Evolutionary conservation across 2,888 invertebrate genomes (phyloP), one percentile per base, ranked within the genome.

Genomic region (Drosophila macrospina): DNA sequence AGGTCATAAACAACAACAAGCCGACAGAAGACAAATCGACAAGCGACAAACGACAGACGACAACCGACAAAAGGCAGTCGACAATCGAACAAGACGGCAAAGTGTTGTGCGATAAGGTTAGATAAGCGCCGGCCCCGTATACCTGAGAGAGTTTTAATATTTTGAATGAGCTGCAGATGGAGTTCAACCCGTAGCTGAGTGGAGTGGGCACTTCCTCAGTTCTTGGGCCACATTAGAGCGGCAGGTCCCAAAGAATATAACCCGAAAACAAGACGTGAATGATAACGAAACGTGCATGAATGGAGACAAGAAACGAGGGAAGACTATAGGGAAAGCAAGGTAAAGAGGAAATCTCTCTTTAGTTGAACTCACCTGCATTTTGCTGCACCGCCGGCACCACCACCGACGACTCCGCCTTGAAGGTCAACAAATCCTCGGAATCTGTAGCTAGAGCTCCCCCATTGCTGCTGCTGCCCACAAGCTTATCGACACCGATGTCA

Each of bases 21-120:
- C 41, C 15, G 52, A 47, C 51, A 48, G 45, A 2, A 47, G 30
- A 64, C 20, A 20, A 20, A 20, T 3, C 51, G 36, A 64, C 68
- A 55, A 69, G 36, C 37, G 56, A 69, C 68, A 55, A 69, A 41
- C 37, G 56, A 69, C 61, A 61, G 36, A 48, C 45, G 32, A 62
- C 39, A 30, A 47, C 20, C 36, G 36, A 24, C 50, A 51, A 26
- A 20, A 13, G 30, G 37, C 45, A 56, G 30, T 16, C 16, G 56
- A 67, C 51, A 64, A 32, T 42, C 56, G 45, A 65, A 60, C 51
- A 34, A 63, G 71, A 55, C 76, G 63, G 79, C 68, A 85, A 87
- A 85, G 88, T 85, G 82, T 85, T 83, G 83, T 66, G 61, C 60
- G 88, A 85, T 83, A 87, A 87, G 86, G 86, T 87, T 87, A 83